Evolutionary conservation across 2,113 vertebrate genomes (phyloP), one percentile per base, ranked within the genome.

Genomic region (Rhipidura dahli): DNA sequence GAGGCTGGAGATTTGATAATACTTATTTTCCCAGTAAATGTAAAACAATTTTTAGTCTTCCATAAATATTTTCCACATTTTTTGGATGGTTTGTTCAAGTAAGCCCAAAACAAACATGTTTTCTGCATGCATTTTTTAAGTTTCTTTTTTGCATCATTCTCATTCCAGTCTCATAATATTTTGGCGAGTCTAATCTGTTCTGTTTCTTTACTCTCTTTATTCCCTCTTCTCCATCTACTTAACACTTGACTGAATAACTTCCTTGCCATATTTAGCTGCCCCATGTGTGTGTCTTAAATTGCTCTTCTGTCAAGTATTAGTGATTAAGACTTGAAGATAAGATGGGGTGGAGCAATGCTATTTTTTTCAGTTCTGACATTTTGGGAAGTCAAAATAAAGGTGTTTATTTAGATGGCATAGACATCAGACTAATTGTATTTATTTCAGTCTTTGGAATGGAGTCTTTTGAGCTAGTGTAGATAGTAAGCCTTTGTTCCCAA

Each of bases 121-220:
- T 10, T 64, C 15, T 79, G 37, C 11, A 14, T 1, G 1, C 5
- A 3, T 23, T 80, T 61, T 49, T 69, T 12, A 1, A 1, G 10
- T 39, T 40, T 47, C 0, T 21, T 26, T 76, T 91, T 77, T 69
- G 2, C 15, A n/a, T 76, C 4, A 23, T 72, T 92, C 31, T 81
- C 4, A 40, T 70, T 84, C 15, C 8, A 44, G 9, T 68, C 24
- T 57, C 11, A 31, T 23, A 17, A 39, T 64, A 14, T 45, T 69
- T 51, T 15, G 15, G 9, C 4, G 14, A 35, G 47, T 23, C 9
- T 3, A 45, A 24, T 59, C 14, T 69, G 5, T 73, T 78, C 35
- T 3, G 1, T 45, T 56, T 39, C 15, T 12, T 79, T 75, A 35
- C 4, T 87, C 3, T 47, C 47, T 80, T 47, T 56, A 37, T 65